These are phyloP conservation scores for Gopherus evgoodei DNA, from an alignment of 2,113 vertebrate genomes.

Conservation along the genomic window DNA sequence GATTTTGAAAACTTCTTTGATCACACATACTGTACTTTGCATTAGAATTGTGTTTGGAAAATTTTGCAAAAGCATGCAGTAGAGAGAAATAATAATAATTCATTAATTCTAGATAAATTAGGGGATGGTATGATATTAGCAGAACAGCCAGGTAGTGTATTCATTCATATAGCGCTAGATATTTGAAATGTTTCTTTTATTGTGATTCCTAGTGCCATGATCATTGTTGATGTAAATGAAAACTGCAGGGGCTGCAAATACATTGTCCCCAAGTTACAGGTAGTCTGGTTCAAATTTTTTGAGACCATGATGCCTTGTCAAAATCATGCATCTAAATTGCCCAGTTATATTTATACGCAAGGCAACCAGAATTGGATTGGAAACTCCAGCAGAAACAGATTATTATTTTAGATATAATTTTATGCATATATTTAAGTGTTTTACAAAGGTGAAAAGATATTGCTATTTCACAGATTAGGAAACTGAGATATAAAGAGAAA, in stretches of 20 bases:
- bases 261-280: not conserved
- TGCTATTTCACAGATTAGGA: not conserved
- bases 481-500: not conserved
- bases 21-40: not conserved
- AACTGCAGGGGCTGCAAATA: not conserved
- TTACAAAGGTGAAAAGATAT: not conserved
- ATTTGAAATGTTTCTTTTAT: not conserved
- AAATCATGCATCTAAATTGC: not conserved
- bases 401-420: not conserved
- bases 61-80: not conserved
- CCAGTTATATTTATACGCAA: not conserved
- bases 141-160: not conserved
- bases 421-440: not conserved
- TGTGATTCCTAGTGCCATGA: not conserved
- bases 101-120: not conserved
- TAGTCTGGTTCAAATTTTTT: not conserved
- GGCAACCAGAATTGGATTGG: not conserved
- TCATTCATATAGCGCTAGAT: not conserved
- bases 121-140: not conserved
- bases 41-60: not conserved
- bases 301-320: not conserved
- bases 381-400: not conserved
- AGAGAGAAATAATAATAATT: not conserved
- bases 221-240: not conserved
- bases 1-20: not conserved